Evolutionary conservation across 2,797 vertebrate genomes (phyloP), one percentile per base, ranked within the genome.

Genomic region (Micropoecilia bifurca): DNA sequence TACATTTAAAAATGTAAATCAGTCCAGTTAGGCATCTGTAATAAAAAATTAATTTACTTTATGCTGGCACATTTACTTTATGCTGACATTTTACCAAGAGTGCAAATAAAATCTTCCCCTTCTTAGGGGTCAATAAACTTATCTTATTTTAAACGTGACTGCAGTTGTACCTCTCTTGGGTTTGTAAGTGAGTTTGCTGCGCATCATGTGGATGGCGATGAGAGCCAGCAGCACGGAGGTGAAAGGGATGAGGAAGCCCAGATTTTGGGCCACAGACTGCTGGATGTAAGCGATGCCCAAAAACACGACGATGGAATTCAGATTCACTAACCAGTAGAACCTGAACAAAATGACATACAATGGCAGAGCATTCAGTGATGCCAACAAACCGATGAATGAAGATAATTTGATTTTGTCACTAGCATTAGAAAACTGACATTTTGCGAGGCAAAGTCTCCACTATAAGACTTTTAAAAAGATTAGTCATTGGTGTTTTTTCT

Each of bases 281-380:
- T 99, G 98, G 90, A 99, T 96, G 74, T 97, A 98, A 75, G 98
- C 96, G 78, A 99, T 98, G 78, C 95, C 97, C 93, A 98, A 93
- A 93, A 99, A 98, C 85, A 98, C 97, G 28, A 97, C 90, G 0
- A 94, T 95, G 46, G 96, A 97, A 83, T 97, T 98, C 85, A 99
- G 90, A 90, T 97, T 98, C 85, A 96, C 93, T 91, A 97, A 88
- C 97, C 98, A 99, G 73, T 97, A 97, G 92, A 97, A 98, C 98
- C 97, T 99, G 81, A 80, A 82, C 9, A 53, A 8, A 59, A 75
- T 46, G 7, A 80, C 80, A 25, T 10, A 71, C 45, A 47, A 77
- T 20, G n/a, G 50, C 28, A 68, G 53, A 63, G 4, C 28, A 18
- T 25, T 71, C 13, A 20, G 61, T 55, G 8, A 41, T 33, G 28